These are phyloP conservation scores for Bostrychus sinensis DNA, from an alignment of 2,113 vertebrate species.

Conservation along the genomic window DNA sequence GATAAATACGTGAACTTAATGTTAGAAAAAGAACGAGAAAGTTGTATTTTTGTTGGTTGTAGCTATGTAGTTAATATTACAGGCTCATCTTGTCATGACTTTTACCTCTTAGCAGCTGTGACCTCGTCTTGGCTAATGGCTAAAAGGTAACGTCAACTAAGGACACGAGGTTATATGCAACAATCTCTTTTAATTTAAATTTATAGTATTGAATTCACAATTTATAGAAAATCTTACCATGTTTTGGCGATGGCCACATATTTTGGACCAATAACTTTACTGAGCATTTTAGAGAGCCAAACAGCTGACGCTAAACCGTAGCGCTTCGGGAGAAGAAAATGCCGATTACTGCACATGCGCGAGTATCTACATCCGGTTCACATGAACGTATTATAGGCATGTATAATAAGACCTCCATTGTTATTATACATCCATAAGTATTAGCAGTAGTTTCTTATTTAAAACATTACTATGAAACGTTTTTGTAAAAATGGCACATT, in stretches of 20 bases:
- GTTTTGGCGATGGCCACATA: conserved; percentile 77
- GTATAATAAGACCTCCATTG: too few relatives aligned
- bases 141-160: conserved; percentile 42
- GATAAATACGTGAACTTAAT: too few relatives aligned
- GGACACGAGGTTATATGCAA: conserved; percentile 6
- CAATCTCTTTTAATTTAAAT: neutral
- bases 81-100: neutral
- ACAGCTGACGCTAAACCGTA: neutral
- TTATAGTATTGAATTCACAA: neutral
- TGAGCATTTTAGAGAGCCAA: conserved; percentile 69
- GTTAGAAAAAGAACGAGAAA: too few relatives aligned
- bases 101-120: conserved; percentile 17
- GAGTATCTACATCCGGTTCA: conserved; percentile 14
- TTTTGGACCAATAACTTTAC: conserved; percentile 78
- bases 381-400: too few relatives aligned
- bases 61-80: too few relatives aligned
- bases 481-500: conserved; percentile 94
- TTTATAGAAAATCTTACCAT: conserved; percentile 79
- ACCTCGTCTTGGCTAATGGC: conserved; percentile 63
- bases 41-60: too few relatives aligned
- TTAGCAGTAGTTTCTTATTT: too few relatives aligned
- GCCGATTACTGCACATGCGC: conserved; percentile 13
- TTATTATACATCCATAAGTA: too few relatives aligned
- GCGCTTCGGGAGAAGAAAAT: neutral
- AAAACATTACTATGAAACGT: too few relatives aligned